Conservation (phyloP, 2,888 invertebrate genomes). For the Ornithoptera priamus region DNA sequence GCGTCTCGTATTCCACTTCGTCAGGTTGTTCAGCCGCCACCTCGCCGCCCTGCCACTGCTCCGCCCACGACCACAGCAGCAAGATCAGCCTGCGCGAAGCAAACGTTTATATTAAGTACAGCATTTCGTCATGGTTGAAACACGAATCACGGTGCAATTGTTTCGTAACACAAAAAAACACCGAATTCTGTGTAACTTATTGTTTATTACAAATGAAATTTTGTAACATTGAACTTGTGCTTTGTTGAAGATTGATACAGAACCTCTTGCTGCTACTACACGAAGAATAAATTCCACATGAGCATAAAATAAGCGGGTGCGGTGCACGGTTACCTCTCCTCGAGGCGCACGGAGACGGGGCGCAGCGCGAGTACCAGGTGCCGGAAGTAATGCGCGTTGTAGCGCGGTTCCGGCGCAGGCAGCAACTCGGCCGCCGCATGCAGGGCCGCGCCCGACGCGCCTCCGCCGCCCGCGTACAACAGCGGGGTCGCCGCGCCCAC, state of each 20-base stretch:
- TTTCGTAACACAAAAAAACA: too few relatives aligned
- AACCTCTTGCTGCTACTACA: too few relatives aligned
- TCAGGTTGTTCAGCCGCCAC: constrained; percentile 84
- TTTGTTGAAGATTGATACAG: too few relatives aligned
- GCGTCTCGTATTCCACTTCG: constrained; percentile 90
- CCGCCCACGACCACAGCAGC: constrained; percentile 58
- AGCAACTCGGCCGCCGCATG: constrained; percentile 89
- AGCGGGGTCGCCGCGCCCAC: constrained; percentile 92
- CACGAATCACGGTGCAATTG: too few relatives aligned
- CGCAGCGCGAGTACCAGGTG: constrained; percentile 90
- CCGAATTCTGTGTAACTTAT: too few relatives aligned
- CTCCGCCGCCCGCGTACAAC: constrained; percentile 76
- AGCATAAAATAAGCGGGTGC: too few relatives aligned
- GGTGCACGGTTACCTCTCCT: constrained; percentile 81
- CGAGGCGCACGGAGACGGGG: constrained; percentile 91
- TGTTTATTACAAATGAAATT: too few relatives aligned
- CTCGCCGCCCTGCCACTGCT: constrained; percentile 79
- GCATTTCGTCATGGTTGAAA: too few relatives aligned
- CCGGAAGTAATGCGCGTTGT: constrained; percentile 94
- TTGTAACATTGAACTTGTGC: too few relatives aligned
- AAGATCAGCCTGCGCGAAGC: constrained; percentile 74
- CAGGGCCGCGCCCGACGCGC: constrained; percentile 83
- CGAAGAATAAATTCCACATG: too few relatives aligned
- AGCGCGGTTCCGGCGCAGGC: constrained; percentile 82
- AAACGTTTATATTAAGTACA: not conserved